phyloP scores from a whole-genome alignment of 1,140 invertebrate species.

The Papilio helenus region DNA sequence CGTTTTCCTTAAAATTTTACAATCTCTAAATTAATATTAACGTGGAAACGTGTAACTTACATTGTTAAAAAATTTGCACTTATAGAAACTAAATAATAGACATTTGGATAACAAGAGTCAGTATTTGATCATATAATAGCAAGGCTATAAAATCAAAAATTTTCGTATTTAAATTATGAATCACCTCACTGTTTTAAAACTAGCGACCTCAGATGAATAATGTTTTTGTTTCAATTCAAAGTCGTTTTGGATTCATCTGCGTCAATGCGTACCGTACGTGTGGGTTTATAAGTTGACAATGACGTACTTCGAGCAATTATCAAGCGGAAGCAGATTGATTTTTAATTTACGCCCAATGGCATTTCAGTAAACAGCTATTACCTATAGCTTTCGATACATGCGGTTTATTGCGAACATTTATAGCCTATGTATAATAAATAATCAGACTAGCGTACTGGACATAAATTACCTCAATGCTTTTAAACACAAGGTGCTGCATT shows the following conservation, averaged over 20 bases:
- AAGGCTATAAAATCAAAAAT: not conserved
- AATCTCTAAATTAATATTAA: constrained; percentile 19
- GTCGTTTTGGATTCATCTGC: constrained; percentile 22
- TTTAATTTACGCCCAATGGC: not conserved
- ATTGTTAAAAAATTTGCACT: not conserved
- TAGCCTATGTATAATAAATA: not conserved
- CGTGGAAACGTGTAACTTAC: not conserved
- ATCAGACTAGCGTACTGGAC: not conserved
- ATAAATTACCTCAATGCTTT: not conserved
- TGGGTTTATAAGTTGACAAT: constrained; percentile 24
- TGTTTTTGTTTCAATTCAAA: constrained; percentile 25
- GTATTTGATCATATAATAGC: not conserved
- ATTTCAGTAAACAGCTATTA: not conserved
- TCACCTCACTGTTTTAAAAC: constrained; percentile 18
- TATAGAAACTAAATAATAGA: not conserved
- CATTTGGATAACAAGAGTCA: too few species aligned
- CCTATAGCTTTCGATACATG: not conserved
- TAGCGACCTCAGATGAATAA: constrained; percentile 24
- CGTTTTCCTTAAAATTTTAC: not conserved
- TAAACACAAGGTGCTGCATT: not conserved
- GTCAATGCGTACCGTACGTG: constrained; percentile 12
- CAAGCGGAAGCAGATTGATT: not conserved
- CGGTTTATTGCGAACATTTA: not conserved
- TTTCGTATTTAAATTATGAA: not conserved
- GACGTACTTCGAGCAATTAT: constrained; percentile 27